These are phyloP conservation scores for Gandaritis pyraliata DNA, from an alignment of 2,888 invertebrate genomes.

Conservation along the genomic window DNA sequence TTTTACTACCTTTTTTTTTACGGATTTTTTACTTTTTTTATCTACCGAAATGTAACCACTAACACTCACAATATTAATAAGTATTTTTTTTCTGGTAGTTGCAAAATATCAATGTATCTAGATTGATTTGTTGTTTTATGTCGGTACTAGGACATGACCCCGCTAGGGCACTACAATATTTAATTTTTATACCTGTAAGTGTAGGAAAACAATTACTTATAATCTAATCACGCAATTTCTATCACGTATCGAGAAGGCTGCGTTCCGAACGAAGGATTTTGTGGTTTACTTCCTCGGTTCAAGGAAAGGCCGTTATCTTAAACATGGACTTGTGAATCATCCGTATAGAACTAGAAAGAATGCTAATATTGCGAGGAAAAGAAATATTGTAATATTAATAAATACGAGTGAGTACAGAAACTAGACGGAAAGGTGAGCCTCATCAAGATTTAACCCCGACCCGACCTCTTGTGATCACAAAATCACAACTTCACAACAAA, in stretches of 20 bases:
- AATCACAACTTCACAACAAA: slow-evolving; percentile 41
- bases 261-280: slow-evolving; percentile 30
- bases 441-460: slow-evolving; percentile 14
- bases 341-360: slow-evolving; percentile 3
- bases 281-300: slow-evolving; percentile 31
- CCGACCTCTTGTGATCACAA: slow-evolving; percentile 29
- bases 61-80: too few relatives aligned
- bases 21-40: too few relatives aligned
- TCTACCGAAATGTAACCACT: too few relatives aligned
- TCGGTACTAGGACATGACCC: too few relatives aligned
- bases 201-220: too few relatives aligned
- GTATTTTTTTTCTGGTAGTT: too few relatives aligned
- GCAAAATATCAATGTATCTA: too few relatives aligned
- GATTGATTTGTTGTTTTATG: too few relatives aligned
- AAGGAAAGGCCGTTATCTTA: slow-evolving; percentile 36
- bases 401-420: slow-evolving; percentile 3
- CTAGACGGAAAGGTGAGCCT: background rate
- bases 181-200: too few relatives aligned
- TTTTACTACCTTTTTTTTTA: too few relatives aligned
- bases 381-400: background rate
- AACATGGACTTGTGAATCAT: slow-evolving; percentile 17
- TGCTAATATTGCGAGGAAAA: background rate
- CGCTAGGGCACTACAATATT: too few relatives aligned
- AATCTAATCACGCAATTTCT: slow-evolving; percentile 40
- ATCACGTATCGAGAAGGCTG: slow-evolving; percentile 36